Conservation (phyloP, 2,113 vertebrate species). For the Atrichornis clamosus region DNA sequence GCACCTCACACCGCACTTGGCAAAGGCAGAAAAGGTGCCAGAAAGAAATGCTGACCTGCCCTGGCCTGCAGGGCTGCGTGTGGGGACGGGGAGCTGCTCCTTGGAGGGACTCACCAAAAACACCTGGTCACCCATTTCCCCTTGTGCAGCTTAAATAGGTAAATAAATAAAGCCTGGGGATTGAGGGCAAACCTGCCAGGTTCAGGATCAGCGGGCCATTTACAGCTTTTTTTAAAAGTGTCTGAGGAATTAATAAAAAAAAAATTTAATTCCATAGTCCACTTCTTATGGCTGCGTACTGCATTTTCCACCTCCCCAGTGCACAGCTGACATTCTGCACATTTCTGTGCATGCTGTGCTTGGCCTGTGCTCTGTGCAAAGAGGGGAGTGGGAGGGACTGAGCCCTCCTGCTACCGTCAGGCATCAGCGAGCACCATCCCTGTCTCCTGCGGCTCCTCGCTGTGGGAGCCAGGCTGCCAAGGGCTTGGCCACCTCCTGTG, state of each 20-base stretch:
- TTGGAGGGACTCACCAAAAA: neutral
- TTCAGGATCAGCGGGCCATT: neutral
- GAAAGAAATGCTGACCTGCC: neutral
- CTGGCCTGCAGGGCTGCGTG: rapidly evolving
- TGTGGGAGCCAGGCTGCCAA: rapidly evolving
- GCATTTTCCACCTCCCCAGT: slow-evolving; percentile 8
- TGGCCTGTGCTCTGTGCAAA: neutral
- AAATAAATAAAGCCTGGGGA: neutral
- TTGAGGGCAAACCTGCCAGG: neutral
- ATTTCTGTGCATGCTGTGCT: neutral
- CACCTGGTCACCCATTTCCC: neutral
- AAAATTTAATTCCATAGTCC: neutral
- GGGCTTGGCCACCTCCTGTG: neutral
- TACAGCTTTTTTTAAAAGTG: neutral
- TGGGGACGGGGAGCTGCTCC: neutral
- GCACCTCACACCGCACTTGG: neutral
- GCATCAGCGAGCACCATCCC: neutral
- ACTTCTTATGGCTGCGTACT: neutral
- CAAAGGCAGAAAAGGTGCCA: neutral
- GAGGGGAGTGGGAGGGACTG: neutral
- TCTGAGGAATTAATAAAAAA: neutral
- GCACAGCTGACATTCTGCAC: slow-evolving; percentile 34
- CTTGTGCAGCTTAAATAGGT: neutral
- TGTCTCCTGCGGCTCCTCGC: rapidly evolving
- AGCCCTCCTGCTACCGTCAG: neutral